Conservation (phyloP, 2,797 vertebrate species). For the Novumbra hubbsi region DNA sequence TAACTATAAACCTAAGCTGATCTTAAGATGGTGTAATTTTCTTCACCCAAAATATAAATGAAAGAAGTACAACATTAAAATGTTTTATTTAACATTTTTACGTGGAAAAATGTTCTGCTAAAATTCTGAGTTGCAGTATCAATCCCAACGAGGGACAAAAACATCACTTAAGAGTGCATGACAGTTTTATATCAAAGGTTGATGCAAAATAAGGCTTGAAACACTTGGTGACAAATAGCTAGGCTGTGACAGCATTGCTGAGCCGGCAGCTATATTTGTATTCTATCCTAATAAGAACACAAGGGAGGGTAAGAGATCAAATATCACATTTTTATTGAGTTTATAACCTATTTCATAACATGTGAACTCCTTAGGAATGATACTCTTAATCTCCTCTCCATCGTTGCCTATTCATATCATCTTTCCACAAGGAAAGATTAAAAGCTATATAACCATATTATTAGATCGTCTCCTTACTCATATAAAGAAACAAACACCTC, state of each 20-base stretch:
- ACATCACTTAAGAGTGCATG: conserved; percentile 17
- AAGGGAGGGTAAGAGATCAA: conserved; percentile 51
- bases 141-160: conserved; percentile 19
- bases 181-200: conserved; percentile 58
- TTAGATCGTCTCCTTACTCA: conserved; percentile 53
- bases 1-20: conserved; percentile 4
- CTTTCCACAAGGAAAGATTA: conserved; percentile 70
- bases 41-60: background rate
- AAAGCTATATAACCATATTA: conserved; percentile 53
- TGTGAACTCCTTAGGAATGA: conserved; percentile 63
- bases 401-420: conserved; percentile 57
- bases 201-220: conserved; percentile 55
- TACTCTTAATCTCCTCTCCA: conserved; percentile 46
- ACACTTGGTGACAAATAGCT: conserved; percentile 52
- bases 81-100: background rate
- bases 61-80: background rate
- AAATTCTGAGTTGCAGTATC: conserved; percentile 16
- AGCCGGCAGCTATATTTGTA: conserved; percentile 73
- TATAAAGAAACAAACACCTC: conserved; percentile 61
- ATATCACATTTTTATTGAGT: conserved; percentile 72
- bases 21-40: background rate
- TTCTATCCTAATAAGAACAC: conserved; percentile 69
- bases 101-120: background rate
- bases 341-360: conserved; percentile 56
- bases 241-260: conserved; percentile 58